These are phyloP conservation scores for Platyrinchus mystaceus DNA, from an alignment of 2,797 vertebrate species.

Conservation along the genomic window DNA sequence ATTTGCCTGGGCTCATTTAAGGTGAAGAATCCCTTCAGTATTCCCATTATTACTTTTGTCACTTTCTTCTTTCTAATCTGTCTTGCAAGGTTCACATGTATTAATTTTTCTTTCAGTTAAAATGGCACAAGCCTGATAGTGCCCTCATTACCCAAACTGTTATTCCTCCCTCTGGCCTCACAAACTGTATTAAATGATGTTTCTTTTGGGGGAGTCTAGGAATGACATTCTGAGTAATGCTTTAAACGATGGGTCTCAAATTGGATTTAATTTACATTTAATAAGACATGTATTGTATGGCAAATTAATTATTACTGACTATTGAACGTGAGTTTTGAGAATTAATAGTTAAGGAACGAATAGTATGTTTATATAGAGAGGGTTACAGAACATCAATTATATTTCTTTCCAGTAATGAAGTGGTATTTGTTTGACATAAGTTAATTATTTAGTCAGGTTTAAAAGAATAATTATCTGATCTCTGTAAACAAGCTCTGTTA, in stretches of 20 bases:
- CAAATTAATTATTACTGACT: constrained; percentile 48
- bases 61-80: constrained; percentile 2
- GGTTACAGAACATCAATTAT: not conserved
- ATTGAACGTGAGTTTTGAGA: not conserved
- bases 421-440: constrained; percentile 13
- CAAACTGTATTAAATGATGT: constrained; percentile 23
- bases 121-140: constrained; percentile 20
- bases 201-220: constrained; percentile 21
- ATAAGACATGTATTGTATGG: constrained; percentile 24
- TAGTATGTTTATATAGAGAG: not conserved
- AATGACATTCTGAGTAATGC: constrained; percentile 18
- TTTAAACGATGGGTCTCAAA: constrained; percentile 34
- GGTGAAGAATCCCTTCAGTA: not conserved
- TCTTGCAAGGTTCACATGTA: not conserved
- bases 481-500: not conserved
- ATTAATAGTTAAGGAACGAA: constrained; percentile 26
- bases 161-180: constrained; percentile 62
- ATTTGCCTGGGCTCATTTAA: not conserved
- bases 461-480: constrained; percentile 19
- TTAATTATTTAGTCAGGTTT: constrained; percentile 26
- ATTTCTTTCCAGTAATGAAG: constrained; percentile 31
- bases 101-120: constrained; percentile 50
- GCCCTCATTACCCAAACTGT: constrained; percentile 26
- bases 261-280: constrained; percentile 58
- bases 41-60: not conserved